Evolutionary conservation across 2,797 vertebrate genomes (phyloP), one percentile per base, ranked within the genome.

Genomic region (Mormyrus hasselquistii): DNA sequence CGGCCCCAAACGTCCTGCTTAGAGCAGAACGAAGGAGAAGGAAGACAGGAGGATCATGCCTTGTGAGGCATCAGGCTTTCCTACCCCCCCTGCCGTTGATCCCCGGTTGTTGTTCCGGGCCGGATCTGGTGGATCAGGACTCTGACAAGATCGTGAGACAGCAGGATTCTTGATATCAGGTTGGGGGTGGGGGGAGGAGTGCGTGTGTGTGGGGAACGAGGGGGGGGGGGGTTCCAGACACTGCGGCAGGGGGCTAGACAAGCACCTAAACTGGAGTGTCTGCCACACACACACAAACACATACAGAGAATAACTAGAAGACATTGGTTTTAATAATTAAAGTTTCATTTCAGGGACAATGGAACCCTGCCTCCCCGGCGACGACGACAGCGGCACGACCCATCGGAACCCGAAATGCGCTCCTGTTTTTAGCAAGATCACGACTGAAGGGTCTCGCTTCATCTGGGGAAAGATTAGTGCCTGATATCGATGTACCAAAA

Each of bases 241-340:
- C 47, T 95, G 95, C 95, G 94, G 94, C 93, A 95, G 93, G 93
- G 94, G 94, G 93, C 94, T 94, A 95, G 95, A 95, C 94, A 94
- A 94, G 92, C 94, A 94, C 94, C 93, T 94, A 91, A 84, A 84
- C 44, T 22, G 38, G 49, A 76, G 69, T 34, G 0, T 38, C 69
- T 76, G 69, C 12, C 12, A 4, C 69, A 76, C 12, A 76, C 65
- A 12, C 65, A 9, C 62, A 62, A 1, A 25, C 73, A 38, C 41
- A 44, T 19, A 47, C 41, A 25, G 1, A 50, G 14, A 38, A 76
- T 38, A 10, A 69, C 22, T 29, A 34, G 65, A 22, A 25, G 9
- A 22, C 65, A 22, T 14, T 34, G 29, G 29, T 12, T 25, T 73
- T 73, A 38, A 73, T 16, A 14, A 73, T 73, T 38, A 16, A 73